A percentile compares a stretch with the other conserved stretches of the same genome.
These are phyloP conservation scores for Hypocryptadius cinnamomeus DNA, from an alignment of 2,113 vertebrate species.

Conservation along the genomic window DNA sequence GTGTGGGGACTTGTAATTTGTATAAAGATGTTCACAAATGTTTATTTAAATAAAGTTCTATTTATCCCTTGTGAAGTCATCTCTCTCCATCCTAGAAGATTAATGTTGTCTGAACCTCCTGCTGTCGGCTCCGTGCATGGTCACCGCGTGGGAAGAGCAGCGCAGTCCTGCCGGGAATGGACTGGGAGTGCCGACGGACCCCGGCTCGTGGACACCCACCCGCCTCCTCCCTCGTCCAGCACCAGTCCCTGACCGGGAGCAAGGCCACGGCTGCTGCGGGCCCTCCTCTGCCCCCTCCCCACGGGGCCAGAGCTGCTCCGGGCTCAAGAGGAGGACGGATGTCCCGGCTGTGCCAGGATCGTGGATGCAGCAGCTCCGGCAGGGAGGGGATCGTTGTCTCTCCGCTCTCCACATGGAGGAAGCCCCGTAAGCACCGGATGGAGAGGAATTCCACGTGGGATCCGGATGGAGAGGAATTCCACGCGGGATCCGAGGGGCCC, in stretches of 20 bases:
- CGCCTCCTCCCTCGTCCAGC: background rate
- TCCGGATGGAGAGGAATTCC: background rate
- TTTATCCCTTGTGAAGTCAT: conserved; percentile 79
- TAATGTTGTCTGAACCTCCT: conserved; percentile 15
- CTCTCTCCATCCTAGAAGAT: conserved; percentile 62
- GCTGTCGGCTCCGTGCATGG: conserved; percentile 1
- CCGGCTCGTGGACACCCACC: background rate
- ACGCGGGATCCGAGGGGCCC: background rate
- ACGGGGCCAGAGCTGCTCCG: background rate
- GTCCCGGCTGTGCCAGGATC: background rate
- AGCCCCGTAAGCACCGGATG: background rate
- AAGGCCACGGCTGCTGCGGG: background rate
- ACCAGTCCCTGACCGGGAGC: background rate
- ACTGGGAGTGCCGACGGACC: background rate
- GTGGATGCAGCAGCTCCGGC: background rate
- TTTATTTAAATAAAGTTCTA: conserved; percentile 85
- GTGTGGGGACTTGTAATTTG: conserved; percentile 72
- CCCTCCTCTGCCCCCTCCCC: background rate
- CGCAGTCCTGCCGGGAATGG: background rate
- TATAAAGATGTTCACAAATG: conserved; percentile 77
- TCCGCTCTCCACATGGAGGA: background rate
- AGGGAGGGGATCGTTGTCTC: accelerated
- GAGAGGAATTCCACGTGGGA: background rate
- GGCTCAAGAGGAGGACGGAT: background rate
- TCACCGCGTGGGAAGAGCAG: background rate